Percentiles rank a stretch among this genome's conserved stretches.
Evolutionary conservation across 2,797 vertebrate species (phyloP).

Genomic region (Malacoraja senta): DNA sequence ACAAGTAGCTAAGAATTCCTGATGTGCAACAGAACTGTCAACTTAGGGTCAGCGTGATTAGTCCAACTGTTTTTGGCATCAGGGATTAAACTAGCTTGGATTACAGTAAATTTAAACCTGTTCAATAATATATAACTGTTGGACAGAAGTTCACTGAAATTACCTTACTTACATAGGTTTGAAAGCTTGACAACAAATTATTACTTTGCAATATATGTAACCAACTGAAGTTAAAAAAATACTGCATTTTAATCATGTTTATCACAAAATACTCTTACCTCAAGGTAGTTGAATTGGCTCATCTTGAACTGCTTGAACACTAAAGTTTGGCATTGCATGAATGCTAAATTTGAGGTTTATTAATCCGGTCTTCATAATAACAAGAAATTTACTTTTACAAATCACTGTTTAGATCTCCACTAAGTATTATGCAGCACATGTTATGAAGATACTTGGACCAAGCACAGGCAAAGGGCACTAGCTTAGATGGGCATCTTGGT

Average conservation of each 20-base stretch:
- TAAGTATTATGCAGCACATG: neutral
- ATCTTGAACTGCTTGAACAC: neutral
- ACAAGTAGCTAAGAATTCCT: neutral
- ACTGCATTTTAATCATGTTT: neutral
- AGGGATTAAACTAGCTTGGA: neutral
- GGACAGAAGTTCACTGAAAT: neutral
- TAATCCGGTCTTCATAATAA: neutral
- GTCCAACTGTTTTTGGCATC: too few species aligned
- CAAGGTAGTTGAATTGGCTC: neutral
- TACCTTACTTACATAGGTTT: neutral
- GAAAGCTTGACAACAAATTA: neutral
- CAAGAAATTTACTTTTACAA: neutral
- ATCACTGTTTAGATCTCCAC: neutral
- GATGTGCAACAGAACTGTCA: neutral
- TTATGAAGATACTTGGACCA: neutral
- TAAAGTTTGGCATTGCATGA: neutral
- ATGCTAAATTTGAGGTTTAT: neutral
- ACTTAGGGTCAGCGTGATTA: too few species aligned
- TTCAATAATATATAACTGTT: neutral
- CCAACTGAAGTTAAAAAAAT: neutral
- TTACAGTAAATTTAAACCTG: neutral
- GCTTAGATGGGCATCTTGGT: too few species aligned
- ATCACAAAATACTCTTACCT: neutral
- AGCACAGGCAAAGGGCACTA: too few species aligned
- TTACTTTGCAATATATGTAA: neutral